Percentiles rank a stretch among this genome's conserved stretches.
phyloP scores from a whole-genome alignment of 2,113 vertebrate genomes.

The Notothenia coriiceps region DNA sequence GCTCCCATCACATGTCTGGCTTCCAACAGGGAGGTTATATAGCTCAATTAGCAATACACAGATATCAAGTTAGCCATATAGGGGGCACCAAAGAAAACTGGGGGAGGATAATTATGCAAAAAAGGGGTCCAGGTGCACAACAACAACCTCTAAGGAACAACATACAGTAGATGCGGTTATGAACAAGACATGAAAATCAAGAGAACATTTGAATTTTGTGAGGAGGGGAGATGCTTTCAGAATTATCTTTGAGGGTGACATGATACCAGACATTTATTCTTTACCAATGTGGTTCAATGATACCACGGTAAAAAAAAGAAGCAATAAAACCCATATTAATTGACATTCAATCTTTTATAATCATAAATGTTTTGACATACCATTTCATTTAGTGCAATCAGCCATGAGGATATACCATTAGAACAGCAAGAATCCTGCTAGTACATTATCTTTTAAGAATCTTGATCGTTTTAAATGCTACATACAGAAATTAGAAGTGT shows the following conservation, averaged over 20 bases:
- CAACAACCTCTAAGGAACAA: not conserved
- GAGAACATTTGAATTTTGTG: not conserved
- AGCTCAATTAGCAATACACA: not conserved
- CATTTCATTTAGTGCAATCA: too few species aligned
- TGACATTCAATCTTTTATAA: too few species aligned
- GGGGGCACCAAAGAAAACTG: not conserved
- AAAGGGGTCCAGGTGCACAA: not conserved
- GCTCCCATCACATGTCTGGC: slow-evolving; percentile 30
- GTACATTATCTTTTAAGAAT: too few species aligned
- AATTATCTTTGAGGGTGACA: not conserved
- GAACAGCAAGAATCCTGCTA: too few species aligned
- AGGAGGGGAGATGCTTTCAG: not conserved
- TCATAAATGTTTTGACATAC: too few species aligned
- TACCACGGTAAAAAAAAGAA: too few species aligned
- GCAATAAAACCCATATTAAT: too few species aligned
- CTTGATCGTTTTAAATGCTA: too few species aligned
- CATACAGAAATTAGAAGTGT: too few species aligned
- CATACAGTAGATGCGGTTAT: not conserved
- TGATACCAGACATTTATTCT: too few species aligned
- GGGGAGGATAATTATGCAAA: not conserved
- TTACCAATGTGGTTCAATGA: too few species aligned
- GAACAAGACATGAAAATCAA: not conserved
- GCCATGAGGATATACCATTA: too few species aligned
- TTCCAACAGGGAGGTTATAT: slow-evolving; percentile 1
- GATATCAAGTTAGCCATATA: not conserved